Evolutionary conservation across 2,113 vertebrate species (phyloP), one percentile per base, ranked within the genome.

Genomic region (Piprites chloris): DNA sequence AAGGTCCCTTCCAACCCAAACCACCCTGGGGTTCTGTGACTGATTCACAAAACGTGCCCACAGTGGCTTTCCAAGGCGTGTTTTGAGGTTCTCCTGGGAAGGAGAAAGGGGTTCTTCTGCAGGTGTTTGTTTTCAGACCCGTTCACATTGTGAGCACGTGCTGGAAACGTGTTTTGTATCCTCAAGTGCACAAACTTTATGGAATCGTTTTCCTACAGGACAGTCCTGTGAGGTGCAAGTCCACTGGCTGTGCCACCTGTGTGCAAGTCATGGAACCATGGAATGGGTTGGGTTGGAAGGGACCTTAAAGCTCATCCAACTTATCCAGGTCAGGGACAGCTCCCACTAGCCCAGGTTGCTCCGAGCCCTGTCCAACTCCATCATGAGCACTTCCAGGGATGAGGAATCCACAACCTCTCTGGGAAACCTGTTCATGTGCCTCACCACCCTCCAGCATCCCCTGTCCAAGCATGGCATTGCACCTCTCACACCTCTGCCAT

Each of bases 201-300:
- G 10, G 37, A 30, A 63, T 32, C 19, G 33, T 4, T 91, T 67
- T 55, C 42, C n/a, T 10, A 6, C 30, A 20, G 41, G 10, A 8
- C 20, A 50, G 30, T 11, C 2, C 0, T 27, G 56, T 14, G n/a
- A 65, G 17, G 7, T 35, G 18, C 24, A 44, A 1, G 1, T 55
- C 20, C 39, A 49, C 14, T 49, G 42, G 14, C 32, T 86, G 21
- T n/a, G 55, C 55, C 20, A 21, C 32, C 20, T 32, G 30, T 33
- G 33, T 59, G 21, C n/a, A 68, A 49, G 33, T 46, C 52, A 50
- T 13, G 5, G 26, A 63, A 20, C 9, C 37, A 20, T 28, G 39
- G 61, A 39, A 20, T 63, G 37, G 27, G 5, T 41, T 30, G 37
- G 37, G 27, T 30, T 63, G 27, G 37, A 30, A 63, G 37, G 37